phyloP scores from a whole-genome alignment of 2,113 vertebrate species.

The Melanostigma gelatinosum region DNA sequence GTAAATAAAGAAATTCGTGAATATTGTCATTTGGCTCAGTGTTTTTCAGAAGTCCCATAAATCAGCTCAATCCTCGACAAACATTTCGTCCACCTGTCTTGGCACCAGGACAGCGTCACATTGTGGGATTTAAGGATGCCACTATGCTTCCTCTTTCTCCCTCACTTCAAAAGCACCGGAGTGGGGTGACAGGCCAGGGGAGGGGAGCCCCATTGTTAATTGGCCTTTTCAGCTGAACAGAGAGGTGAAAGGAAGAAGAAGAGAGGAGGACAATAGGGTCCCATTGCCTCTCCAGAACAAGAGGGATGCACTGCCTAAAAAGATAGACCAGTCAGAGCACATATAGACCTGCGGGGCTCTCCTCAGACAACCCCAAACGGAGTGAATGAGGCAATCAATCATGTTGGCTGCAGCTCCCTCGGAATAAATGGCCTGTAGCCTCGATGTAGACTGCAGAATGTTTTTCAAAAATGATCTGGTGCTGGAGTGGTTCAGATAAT shows the following conservation, averaged over 20 bases:
- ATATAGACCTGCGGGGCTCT: constrained; percentile 63
- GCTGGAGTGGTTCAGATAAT: constrained; percentile 32
- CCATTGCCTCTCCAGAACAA: constrained; percentile 78
- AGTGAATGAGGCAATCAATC: constrained; percentile 68
- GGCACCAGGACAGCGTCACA: constrained; percentile 40
- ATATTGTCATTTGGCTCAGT: not conserved
- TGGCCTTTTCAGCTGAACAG: constrained; percentile 89
- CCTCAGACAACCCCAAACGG: constrained; percentile 60
- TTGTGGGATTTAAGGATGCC: constrained; percentile 82
- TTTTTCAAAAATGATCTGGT: constrained; percentile 4
- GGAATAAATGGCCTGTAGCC: constrained; percentile 52
- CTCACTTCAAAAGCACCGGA: constrained; percentile 88
- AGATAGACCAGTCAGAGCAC: constrained; percentile 55
- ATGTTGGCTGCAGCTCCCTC: constrained; percentile 40
- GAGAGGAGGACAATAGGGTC: constrained; percentile 85
- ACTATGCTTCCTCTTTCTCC: constrained; percentile 76
- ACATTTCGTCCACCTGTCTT: constrained; percentile 59
- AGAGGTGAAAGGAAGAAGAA: constrained; percentile 85
- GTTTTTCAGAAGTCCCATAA: not conserved
- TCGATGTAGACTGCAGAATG: constrained; percentile 28
- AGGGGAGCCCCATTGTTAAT: constrained; percentile 89
- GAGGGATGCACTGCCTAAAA: constrained; percentile 63
- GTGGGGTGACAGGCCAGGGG: constrained; percentile 77
- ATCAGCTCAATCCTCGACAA: not conserved
- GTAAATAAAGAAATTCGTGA: not conserved